phyloP scores from a whole-genome alignment of 2,113 vertebrate genomes.

The Nycticorax nycticorax region DNA sequence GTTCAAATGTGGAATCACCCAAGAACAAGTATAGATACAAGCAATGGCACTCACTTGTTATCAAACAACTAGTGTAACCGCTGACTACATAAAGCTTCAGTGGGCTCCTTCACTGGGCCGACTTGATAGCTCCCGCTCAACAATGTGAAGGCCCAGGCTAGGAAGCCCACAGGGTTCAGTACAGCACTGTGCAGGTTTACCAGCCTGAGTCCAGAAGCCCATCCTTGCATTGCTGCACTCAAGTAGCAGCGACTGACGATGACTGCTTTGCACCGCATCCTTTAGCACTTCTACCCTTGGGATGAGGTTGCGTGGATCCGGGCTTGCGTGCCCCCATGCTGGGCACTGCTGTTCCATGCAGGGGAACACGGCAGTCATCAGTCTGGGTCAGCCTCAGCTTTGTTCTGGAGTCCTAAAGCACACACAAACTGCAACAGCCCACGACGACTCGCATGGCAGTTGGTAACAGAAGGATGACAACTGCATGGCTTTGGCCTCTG shows the following conservation, averaged over 20 bases:
- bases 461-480: neutral
- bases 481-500: neutral
- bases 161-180: neutral
- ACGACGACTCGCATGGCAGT: neutral
- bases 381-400: neutral
- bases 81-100: neutral
- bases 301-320: fast-evolving
- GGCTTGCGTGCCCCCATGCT: neutral
- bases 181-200: neutral
- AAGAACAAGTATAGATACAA: neutral
- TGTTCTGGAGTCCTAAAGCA: neutral
- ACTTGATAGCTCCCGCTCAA: neutral
- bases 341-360: neutral
- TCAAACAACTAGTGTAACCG: neutral
- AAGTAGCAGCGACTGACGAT: neutral
- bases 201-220: neutral
- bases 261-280: neutral
- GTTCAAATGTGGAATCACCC: neutral
- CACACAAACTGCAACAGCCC: neutral
- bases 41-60: neutral
- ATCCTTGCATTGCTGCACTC: neutral
- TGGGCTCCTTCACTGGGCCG: neutral
- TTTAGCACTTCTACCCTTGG: too few relatives aligned
- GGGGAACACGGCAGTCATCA: neutral
- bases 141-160: neutral